These are phyloP conservation scores for Ictalurus furcatus DNA, from an alignment of 2,113 vertebrate species.

Conservation along the genomic window DNA sequence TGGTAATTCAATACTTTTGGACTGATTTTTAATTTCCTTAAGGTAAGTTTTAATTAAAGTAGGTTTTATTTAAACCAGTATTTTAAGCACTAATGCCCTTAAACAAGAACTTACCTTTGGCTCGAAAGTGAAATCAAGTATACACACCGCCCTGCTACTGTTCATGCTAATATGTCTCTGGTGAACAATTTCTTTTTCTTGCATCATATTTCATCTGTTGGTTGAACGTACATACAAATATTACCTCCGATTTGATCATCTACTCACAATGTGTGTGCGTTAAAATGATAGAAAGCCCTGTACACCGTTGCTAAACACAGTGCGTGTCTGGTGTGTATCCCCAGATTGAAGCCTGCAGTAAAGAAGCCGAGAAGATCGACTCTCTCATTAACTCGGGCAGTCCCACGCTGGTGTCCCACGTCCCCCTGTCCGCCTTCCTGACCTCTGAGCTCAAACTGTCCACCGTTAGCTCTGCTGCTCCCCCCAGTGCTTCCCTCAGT, in stretches of 20 bases:
- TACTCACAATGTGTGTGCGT: not conserved
- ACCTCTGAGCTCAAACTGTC: slow-evolving; percentile 84
- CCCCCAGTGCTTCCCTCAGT: slow-evolving; percentile 37
- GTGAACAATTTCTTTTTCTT: slow-evolving; percentile 32
- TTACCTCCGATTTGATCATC: slow-evolving; percentile 19
- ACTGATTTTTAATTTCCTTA: not conserved
- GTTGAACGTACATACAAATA: slow-evolving; percentile 19
- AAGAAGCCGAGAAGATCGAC: slow-evolving; percentile 97
- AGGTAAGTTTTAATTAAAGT: not conserved
- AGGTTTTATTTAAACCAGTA: not conserved
- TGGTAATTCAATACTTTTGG: too few species aligned
- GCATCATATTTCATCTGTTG: slow-evolving; percentile 45
- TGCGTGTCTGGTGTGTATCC: slow-evolving; percentile 16
- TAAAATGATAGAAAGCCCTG: not conserved
- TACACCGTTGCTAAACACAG: not conserved
- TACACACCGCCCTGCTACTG: not conserved
- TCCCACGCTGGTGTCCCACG: slow-evolving; percentile 87
- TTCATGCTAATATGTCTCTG: not conserved
- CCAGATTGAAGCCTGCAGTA: slow-evolving; percentile 96
- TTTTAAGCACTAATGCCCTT: not conserved
- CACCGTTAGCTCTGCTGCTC: slow-evolving; percentile 71
- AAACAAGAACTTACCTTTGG: not conserved
- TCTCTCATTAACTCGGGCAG: slow-evolving; percentile 95
- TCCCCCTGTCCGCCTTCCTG: slow-evolving; percentile 91
- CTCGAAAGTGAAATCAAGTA: slow-evolving; percentile 4